Evolutionary conservation across 2,888 invertebrate species (phyloP).

Genomic region (Drosophila monieri): DNA sequence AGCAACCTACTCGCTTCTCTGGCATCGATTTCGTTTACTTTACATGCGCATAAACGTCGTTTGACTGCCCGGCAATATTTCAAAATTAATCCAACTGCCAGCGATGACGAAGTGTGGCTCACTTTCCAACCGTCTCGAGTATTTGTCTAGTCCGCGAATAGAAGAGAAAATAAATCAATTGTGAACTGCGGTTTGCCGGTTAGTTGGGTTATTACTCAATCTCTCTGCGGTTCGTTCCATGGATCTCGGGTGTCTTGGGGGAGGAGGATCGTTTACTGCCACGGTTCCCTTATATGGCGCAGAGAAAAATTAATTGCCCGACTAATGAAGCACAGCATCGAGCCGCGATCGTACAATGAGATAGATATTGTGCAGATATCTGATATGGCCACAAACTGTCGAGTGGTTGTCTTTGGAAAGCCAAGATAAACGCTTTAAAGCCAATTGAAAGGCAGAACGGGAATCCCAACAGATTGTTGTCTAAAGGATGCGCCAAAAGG

Average conservation of each 20-base stretch:
- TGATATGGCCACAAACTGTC: constrained; percentile 40
- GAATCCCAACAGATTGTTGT: constrained; percentile 1
- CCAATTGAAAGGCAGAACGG: constrained; percentile 24
- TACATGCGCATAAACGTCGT: constrained; percentile 66
- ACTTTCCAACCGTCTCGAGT: constrained; percentile 60
- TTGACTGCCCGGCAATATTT: constrained; percentile 73
- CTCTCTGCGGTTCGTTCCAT: constrained; percentile 60
- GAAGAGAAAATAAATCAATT: constrained; percentile 81
- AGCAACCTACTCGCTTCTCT: background rate
- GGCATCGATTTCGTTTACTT: constrained; percentile 43
- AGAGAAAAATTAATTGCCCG: constrained; percentile 65
- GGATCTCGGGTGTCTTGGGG: constrained; percentile 2
- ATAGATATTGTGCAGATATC: constrained; percentile 51
- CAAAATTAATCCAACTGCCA: constrained; percentile 82
- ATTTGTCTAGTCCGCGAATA: constrained; percentile 67
- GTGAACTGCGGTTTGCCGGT: constrained; percentile 63
- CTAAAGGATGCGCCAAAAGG: background rate
- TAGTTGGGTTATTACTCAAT: constrained; percentile 77
- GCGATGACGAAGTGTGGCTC: constrained; percentile 75
- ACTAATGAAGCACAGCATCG: constrained; percentile 67
- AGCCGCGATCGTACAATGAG: constrained; percentile 60
- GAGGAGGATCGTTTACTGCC: constrained; percentile 20
- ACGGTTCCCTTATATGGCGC: constrained; percentile 60
- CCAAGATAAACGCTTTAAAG: constrained; percentile 30
- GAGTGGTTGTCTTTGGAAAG: constrained; percentile 10